Evolutionary conservation across 2,113 vertebrate genomes (phyloP), one percentile per base, ranked within the genome.

Genomic region (Sebastes schlegelii): DNA sequence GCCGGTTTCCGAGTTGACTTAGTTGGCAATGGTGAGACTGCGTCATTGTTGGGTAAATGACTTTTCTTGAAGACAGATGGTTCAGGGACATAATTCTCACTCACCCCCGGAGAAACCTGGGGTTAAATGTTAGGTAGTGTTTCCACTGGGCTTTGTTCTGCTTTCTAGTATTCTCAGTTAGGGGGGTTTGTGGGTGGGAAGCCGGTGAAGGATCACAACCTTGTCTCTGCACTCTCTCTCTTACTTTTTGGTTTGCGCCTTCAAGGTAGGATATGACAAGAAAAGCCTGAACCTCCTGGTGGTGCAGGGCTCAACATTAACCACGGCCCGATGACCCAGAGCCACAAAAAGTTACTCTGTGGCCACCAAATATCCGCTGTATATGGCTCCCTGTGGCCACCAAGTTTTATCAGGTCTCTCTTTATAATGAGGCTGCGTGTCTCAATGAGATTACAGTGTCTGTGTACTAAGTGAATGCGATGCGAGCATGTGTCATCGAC

Each of bases 11-110:
- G 6, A 49, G 45, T 55, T 63, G 34, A 21, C 48, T 55, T 42
- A 21, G 51, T 60, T 34, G 14, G 34, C 9, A 55, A 13, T 74
- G 19, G 21, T 45, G 45, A 62, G 43, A 57, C 23, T 23, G 5
- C 4, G 6, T 63, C 55, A 17, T 62, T 67, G 61, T 74, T 58
- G 23, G 17, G 19, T 68, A 45, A 60, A 62, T 58, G 4, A 17
- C 43, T 75, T 75, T 77, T 42, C 26, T 45, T 79, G 26, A 19
- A 66, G 48, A 17, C 19, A 17, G 54, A 43, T 73, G 8, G 4
- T 9, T 40, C 10, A 58, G 63, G 57, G 21, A 52, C 7, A 73
- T 34, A 57, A n/a, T 43, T 70, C 6, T 42, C 14, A 52, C 4
- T 19, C 40, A 55, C 7, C 60, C 23, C 49, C 3, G 19, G 9